phyloP scores from a whole-genome alignment of 1,140 invertebrate genomes.

The Notospermus geniculatus region DNA sequence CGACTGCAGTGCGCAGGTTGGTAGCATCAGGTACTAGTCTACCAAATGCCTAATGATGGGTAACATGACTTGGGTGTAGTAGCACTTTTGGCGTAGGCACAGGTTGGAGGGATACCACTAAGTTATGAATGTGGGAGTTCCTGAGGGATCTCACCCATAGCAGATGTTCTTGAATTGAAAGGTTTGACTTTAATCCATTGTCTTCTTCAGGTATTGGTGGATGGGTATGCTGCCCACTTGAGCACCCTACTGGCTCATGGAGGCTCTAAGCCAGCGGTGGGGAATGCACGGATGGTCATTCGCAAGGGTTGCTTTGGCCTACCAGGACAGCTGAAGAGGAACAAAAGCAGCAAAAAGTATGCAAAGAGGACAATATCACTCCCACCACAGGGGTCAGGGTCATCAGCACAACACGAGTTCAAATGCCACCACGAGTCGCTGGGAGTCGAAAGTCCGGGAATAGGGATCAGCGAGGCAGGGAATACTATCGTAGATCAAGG shows the following conservation, averaged over 20 bases:
- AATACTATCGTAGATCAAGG: slow-evolving; percentile 31
- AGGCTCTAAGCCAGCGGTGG: slow-evolving; percentile 82
- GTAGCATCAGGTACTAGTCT: too few species aligned
- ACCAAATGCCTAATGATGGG: too few species aligned
- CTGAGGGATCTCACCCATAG: too few species aligned
- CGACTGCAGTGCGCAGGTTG: too few species aligned
- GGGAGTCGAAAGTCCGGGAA: slow-evolving; percentile 12
- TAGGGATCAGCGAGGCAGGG: slow-evolving; percentile 31
- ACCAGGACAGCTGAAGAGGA: slow-evolving; percentile 62
- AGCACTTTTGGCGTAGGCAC: too few species aligned
- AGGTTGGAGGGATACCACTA: too few species aligned
- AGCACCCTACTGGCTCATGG: slow-evolving; percentile 75
- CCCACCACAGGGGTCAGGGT: not conserved
- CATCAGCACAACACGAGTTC: not conserved
- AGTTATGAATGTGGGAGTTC: too few species aligned
- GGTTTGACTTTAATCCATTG: too few species aligned
- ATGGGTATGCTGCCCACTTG: slow-evolving; percentile 70
- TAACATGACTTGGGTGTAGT: too few species aligned
- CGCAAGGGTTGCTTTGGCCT: slow-evolving; percentile 82
- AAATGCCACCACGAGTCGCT: not conserved
- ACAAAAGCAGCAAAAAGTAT: slow-evolving; percentile 1
- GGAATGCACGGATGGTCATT: slow-evolving; percentile 90
- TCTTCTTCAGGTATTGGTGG: slow-evolving; percentile 43
- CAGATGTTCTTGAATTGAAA: too few species aligned
- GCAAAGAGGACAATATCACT: slow-evolving; percentile 2